These are phyloP conservation scores for Myotis daubentonii DNA, from an alignment of 2,797 vertebrate genomes.

Conservation along the genomic window DNA sequence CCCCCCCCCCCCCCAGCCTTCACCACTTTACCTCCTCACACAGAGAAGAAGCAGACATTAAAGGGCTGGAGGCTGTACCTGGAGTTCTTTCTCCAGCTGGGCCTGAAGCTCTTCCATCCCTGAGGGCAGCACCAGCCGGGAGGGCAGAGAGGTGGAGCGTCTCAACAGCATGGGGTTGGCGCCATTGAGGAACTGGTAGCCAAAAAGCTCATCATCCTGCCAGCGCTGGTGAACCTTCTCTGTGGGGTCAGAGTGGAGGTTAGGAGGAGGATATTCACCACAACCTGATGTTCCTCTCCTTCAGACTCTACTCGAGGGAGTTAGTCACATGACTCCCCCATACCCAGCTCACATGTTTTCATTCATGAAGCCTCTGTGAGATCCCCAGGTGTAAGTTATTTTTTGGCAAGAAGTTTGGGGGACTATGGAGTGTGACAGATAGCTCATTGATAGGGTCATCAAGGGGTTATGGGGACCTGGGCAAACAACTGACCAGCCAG, in stretches of 20 bases:
- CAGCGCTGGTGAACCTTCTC: conserved; percentile 88
- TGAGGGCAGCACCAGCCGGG: conserved; percentile 83
- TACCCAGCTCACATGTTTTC: neutral
- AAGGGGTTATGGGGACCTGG: neutral
- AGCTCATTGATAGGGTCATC: neutral
- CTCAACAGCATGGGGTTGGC: conserved; percentile 88
- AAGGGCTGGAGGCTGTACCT: conserved; percentile 81
- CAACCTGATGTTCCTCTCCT: neutral
- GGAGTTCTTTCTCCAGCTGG: conserved; percentile 85
- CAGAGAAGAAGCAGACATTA: neutral
- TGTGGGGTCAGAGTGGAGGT: conserved; percentile 52
- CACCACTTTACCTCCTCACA: neutral
- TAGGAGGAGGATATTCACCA: neutral
- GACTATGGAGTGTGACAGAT: neutral
- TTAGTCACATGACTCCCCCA: neutral
- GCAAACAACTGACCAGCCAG: conserved; percentile 84
- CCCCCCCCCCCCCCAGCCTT: neutral
- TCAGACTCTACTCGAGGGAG: neutral
- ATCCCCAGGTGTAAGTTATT: neutral
- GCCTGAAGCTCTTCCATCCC: conserved; percentile 83
- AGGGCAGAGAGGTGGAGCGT: conserved; percentile 81
- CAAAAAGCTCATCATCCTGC: conserved; percentile 89
- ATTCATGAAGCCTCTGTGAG: neutral
- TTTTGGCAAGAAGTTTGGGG: neutral
- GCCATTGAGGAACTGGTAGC: conserved; percentile 91